Conservation (phyloP, 2,888 invertebrate species). For the Sphecodes monilicornis region DNA sequence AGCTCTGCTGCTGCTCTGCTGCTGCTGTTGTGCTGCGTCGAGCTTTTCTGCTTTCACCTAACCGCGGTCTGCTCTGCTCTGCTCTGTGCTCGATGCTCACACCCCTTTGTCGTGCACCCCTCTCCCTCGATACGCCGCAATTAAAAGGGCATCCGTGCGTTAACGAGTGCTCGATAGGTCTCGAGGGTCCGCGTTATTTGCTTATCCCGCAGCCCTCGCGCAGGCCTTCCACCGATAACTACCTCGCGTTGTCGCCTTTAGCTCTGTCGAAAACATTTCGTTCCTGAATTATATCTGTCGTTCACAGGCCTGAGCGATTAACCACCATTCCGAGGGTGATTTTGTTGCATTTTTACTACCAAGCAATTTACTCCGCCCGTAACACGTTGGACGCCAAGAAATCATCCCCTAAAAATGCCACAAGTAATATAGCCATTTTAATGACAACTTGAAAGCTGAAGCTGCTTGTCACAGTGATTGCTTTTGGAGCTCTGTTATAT, state of each 20-base stretch:
- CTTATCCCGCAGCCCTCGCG: constrained; percentile 41
- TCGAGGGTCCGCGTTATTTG: constrained; percentile 50
- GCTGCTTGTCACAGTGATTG: too few species aligned
- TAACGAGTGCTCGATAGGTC: constrained; percentile 61
- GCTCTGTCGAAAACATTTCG: not conserved
- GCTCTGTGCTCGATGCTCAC: not conserved
- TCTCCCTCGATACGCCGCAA: constrained; percentile 58
- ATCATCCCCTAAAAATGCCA: too few species aligned
- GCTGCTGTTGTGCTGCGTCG: not conserved
- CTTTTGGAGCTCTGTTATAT: too few species aligned
- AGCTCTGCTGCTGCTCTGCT: not conserved
- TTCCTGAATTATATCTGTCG: not conserved
- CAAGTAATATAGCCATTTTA: too few species aligned
- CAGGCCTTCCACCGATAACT: constrained; percentile 26
- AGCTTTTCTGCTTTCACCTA: constrained; percentile 18
- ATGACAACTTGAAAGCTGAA: too few species aligned
- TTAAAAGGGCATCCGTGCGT: constrained; percentile 68
- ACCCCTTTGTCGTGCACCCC: constrained; percentile 37
- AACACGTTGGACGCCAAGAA: too few species aligned
- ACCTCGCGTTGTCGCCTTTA: constrained; percentile 38
- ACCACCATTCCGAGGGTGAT: not conserved
- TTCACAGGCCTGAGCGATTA: not conserved
- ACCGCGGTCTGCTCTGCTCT: not conserved
- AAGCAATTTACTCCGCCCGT: too few species aligned
- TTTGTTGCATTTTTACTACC: too few species aligned